Evolutionary conservation across 1,140 invertebrate genomes (phyloP).

Genomic region (Pemphigus obesinymphae): DNA sequence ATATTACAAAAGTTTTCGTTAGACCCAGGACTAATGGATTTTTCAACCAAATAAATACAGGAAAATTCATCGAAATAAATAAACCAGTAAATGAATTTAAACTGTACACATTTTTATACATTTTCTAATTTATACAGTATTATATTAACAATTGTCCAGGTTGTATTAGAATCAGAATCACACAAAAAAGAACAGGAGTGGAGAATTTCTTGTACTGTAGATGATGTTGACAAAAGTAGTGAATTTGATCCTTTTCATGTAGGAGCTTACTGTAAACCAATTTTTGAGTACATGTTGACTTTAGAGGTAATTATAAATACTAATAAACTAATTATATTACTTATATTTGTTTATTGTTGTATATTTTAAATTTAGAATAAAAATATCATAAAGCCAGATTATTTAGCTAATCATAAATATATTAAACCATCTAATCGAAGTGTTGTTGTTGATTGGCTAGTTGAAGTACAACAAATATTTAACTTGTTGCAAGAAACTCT

Average conservation of each 20-base stretch:
- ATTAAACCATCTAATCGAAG: slow-evolving; percentile 80
- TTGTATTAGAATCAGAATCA: slow-evolving; percentile 15
- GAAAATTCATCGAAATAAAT: slow-evolving; percentile 17
- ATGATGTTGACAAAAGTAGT: slow-evolving; percentile 73
- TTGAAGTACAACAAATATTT: slow-evolving; percentile 88
- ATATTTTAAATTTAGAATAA: slow-evolving; percentile 51
- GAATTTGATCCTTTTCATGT: slow-evolving; percentile 70
- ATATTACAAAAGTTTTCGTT: slow-evolving; percentile 4
- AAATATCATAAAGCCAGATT: slow-evolving; percentile 59
- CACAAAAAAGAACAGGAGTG: slow-evolving; percentile 46
- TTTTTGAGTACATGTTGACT: slow-evolving; percentile 70
- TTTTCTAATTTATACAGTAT: neutral
- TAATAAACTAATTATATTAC: neutral
- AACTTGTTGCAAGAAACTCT: slow-evolving; percentile 84
- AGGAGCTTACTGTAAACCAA: slow-evolving; percentile 77
- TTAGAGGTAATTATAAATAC: slow-evolving; percentile 57
- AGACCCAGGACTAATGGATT: slow-evolving; percentile 7
- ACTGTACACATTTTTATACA: neutral
- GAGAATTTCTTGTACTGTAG: slow-evolving; percentile 52
- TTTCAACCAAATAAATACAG: neutral
- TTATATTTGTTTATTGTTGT: slow-evolving; percentile 4
- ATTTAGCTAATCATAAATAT: slow-evolving; percentile 59
- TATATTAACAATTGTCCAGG: neutral
- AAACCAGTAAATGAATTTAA: too few species aligned
- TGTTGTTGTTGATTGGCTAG: slow-evolving; percentile 88